Evolutionary conservation across 1,140 invertebrate genomes (phyloP).

Genomic region (Coenobita brevimanus): DNA sequence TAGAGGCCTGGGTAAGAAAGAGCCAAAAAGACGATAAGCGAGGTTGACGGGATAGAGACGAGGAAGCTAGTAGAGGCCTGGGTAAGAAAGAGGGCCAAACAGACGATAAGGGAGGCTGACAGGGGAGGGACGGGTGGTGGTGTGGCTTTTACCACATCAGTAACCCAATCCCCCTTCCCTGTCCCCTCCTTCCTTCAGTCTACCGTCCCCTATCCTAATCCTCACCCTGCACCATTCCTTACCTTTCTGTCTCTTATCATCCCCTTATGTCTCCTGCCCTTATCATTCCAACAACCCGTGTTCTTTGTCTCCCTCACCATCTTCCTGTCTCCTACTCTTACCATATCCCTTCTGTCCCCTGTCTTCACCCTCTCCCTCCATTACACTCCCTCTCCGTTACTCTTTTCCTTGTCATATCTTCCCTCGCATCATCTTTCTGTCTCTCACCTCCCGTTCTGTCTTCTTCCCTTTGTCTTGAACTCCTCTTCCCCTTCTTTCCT

Average conservation of each 20-base stretch:
- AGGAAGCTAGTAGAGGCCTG: too few relatives aligned
- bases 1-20: too few relatives aligned
- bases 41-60: too few relatives aligned
- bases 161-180: not conserved
- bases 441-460: not conserved
- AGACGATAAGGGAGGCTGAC: too few relatives aligned
- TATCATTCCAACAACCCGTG: too few relatives aligned
- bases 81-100: too few relatives aligned
- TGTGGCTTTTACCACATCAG: not conserved
- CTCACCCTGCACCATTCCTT: not conserved
- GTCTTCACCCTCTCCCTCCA: not conserved
- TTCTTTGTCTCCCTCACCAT: too few relatives aligned
- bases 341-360: not conserved
- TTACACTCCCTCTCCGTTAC: not conserved
- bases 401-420: not conserved
- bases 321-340: not conserved
- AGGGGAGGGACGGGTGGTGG: too few relatives aligned
- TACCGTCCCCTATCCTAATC: not conserved
- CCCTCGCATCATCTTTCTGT: not conserved
- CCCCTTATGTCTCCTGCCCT: not conserved
- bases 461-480: not conserved
- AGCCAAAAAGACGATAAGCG: too few relatives aligned
- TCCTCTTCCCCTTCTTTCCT: not conserved
- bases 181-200: not conserved
- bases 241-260: not conserved